Conservation (phyloP, 2,797 vertebrate species). For the Arnoldichthys spilopterus region DNA sequence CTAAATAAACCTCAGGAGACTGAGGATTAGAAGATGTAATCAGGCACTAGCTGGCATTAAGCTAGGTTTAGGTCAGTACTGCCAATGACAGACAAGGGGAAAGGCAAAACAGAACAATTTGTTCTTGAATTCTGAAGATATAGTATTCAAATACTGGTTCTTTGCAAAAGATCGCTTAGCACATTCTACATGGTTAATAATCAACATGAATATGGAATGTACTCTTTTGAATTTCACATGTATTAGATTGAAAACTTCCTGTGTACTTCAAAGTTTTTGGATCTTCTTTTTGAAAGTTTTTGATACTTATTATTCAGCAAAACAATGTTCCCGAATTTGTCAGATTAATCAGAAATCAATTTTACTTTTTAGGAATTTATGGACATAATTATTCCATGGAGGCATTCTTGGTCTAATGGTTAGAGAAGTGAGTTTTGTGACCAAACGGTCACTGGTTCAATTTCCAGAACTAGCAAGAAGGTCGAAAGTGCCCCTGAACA, state of each 20-base stretch:
- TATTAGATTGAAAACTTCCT: neutral
- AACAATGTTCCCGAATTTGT: no score
- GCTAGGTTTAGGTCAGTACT: neutral
- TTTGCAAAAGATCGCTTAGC: neutral
- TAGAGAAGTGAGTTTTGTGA: no score
- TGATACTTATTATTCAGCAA: neutral
- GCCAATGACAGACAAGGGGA: neutral
- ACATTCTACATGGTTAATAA: neutral
- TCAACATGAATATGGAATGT: neutral
- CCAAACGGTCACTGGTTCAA: no score
- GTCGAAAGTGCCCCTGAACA: no score
- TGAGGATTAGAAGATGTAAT: slow-evolving; percentile 51
- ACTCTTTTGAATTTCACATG: neutral
- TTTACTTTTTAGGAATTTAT: no score
- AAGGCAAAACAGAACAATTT: neutral
- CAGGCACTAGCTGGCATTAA: neutral
- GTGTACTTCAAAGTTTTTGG: neutral
- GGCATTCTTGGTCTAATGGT: no score
- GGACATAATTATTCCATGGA: no score
- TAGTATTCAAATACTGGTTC: neutral
- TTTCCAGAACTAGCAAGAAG: no score
- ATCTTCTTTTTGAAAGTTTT: no score
- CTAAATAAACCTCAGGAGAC: slow-evolving; percentile 59
- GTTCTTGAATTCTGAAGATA: neutral
- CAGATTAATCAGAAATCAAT: no score